Evolutionary conservation across 2,113 vertebrate species (phyloP).

Genomic region (Holacanthus passer): DNA sequence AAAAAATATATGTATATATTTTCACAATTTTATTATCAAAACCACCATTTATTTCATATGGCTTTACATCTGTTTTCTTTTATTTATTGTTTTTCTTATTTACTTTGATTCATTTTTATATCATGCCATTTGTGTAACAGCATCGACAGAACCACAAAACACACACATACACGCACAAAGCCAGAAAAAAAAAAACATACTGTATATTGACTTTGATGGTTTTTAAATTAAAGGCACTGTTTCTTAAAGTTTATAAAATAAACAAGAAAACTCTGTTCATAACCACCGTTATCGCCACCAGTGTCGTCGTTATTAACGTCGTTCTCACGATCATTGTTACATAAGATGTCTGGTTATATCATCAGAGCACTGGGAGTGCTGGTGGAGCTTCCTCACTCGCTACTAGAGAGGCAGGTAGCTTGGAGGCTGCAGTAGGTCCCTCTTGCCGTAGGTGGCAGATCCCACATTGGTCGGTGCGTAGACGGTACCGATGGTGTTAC

Average conservation of each 20-base stretch:
- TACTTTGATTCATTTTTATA: constrained; percentile 29
- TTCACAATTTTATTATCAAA: constrained; percentile 83
- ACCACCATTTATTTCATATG: constrained; percentile 60
- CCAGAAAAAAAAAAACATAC: constrained; percentile 3
- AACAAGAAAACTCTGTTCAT: constrained; percentile 35
- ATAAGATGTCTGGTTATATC: constrained; percentile 52
- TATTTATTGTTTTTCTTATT: constrained; percentile 50
- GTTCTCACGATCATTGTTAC: constrained; percentile 51
- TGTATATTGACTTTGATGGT: constrained; percentile 14
- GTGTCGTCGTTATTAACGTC: constrained; percentile 7
- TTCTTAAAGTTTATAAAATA: constrained; percentile 52
- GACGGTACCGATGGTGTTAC: constrained; percentile 85
- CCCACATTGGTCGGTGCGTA: constrained; percentile 90
- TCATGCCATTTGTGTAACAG: constrained; percentile 54
- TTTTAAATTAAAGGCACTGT: constrained; percentile 79
- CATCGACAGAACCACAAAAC: constrained; percentile 40
- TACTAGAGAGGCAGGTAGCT: constrained; percentile 81
- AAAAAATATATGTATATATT: constrained; percentile 36
- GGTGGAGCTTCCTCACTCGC: constrained; percentile 5
- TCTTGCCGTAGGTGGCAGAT: constrained; percentile 90
- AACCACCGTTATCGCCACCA: constrained; percentile 1
- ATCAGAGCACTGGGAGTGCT: constrained; percentile 18
- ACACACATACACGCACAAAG: constrained; percentile 43
- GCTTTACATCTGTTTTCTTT: constrained; percentile 55
- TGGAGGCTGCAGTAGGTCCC: constrained; percentile 75